A percentile compares a stretch with the other conserved stretches of the same genome.
Conservation (phyloP, 2,113 vertebrate genomes). For the Alosa alosa region DNA sequence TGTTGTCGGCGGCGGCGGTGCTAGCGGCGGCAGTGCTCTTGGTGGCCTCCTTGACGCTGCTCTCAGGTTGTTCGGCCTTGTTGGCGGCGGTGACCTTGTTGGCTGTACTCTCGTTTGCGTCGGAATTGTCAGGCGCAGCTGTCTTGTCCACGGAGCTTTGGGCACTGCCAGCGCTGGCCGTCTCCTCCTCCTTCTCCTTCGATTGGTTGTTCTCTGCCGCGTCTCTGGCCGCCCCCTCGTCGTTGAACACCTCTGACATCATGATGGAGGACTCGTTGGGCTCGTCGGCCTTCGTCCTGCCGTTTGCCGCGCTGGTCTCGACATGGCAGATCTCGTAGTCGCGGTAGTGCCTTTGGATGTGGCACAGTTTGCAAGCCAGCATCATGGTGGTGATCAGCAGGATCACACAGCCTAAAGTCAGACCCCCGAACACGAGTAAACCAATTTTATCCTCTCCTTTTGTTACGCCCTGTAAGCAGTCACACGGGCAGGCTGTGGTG, state of each 20-base stretch:
- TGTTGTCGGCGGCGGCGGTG: too few species aligned
- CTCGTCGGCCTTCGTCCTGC: background rate
- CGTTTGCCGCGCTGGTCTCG: background rate
- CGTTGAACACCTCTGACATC: slow-evolving; percentile 20
- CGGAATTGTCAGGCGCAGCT: background rate
- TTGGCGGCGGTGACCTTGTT: background rate
- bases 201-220: background rate
- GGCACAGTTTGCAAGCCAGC: slow-evolving; percentile 10
- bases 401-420: background rate
- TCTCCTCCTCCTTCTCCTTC: background rate
- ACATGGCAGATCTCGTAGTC: background rate
- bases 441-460: too few species aligned
- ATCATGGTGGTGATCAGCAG: slow-evolving; percentile 32
- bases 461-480: background rate
- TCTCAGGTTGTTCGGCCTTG: background rate
- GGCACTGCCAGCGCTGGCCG: background rate
- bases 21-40: background rate
- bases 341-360: background rate
- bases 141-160: background rate
- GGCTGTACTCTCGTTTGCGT: background rate
- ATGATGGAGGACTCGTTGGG: slow-evolving; percentile 2
- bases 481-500: too few species aligned
- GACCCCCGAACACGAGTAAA: background rate
- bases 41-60: background rate
- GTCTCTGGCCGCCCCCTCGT: background rate